These are phyloP conservation scores for Dyspetes luteomarginatus DNA, from an alignment of 2,888 invertebrate genomes.

Conservation along the genomic window DNA sequence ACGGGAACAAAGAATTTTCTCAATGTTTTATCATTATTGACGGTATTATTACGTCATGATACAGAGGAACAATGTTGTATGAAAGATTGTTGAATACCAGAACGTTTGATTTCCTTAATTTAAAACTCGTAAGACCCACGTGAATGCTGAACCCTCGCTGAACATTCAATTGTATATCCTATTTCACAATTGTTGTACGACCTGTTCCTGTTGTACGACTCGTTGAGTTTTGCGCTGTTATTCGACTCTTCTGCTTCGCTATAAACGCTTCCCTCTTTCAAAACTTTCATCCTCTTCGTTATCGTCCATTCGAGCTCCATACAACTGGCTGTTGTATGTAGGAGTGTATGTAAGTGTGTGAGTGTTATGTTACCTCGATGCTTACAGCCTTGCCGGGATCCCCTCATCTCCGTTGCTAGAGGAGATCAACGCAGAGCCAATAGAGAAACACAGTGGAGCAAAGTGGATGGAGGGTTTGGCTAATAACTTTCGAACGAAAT, in stretches of 20 bases:
- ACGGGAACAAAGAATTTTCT: not conserved
- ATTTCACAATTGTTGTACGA: slow-evolving; percentile 25
- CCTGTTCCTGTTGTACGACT: slow-evolving; percentile 27
- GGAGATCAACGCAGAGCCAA: slow-evolving; percentile 43
- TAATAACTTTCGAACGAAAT: slow-evolving; percentile 62
- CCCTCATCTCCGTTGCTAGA: not conserved
- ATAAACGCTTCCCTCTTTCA: not conserved
- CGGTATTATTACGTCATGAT: too few relatives aligned
- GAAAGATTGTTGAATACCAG: not conserved
- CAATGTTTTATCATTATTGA: not conserved
- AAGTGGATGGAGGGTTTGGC: slow-evolving; percentile 57
- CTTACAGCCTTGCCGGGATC: not conserved
- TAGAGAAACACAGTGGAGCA: slow-evolving; percentile 50
- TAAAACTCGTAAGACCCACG: slow-evolving; percentile 13
- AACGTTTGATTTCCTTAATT: slow-evolving; percentile 29
- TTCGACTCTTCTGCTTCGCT: slow-evolving; percentile 43
- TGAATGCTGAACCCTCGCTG: not conserved
- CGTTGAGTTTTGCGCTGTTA: slow-evolving; percentile 26
- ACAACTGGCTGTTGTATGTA: not conserved
- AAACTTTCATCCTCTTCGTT: slow-evolving; percentile 59
- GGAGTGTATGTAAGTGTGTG: not conserved
- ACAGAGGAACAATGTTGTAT: not conserved
- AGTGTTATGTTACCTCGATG: not conserved
- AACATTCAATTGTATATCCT: slow-evolving; percentile 46
- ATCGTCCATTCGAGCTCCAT: slow-evolving; percentile 43